Evolutionary conservation across 2,113 vertebrate genomes (phyloP).

Genomic region (Calyptomena viridis): DNA sequence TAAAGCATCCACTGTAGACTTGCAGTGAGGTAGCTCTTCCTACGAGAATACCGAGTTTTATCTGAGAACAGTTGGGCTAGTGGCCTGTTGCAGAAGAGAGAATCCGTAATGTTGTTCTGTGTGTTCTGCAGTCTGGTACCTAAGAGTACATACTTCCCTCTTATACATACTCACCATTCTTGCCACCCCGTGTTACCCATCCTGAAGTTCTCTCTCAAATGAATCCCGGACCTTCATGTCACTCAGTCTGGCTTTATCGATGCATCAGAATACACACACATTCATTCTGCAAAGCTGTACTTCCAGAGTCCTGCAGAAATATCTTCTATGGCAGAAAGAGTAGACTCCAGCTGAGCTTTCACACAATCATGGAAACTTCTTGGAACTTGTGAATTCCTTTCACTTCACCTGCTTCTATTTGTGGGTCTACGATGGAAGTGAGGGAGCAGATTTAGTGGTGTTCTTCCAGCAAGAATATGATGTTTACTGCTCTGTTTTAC

Average conservation of each 20-base stretch:
- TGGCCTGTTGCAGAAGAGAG: neutral
- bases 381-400: neutral
- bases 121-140: accelerated
- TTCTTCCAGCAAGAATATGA: neutral
- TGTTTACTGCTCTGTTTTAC: neutral
- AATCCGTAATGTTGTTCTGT: neutral
- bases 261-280: neutral
- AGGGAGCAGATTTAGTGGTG: neutral
- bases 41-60: neutral
- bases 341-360: neutral
- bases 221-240: neutral
- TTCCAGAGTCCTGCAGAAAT: neutral
- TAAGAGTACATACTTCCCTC: neutral
- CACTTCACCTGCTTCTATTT: neutral
- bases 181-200: neutral
- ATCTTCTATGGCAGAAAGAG: neutral
- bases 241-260: neutral
- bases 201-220: neutral
- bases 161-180: neutral
- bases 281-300: neutral
- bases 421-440: neutral
- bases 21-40: neutral
- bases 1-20: neutral
- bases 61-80: neutral
- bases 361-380: neutral